Base-by-base conservation (phyloP, 2,888 invertebrate species). In the Enoplolaimus lenunculus region DNA sequence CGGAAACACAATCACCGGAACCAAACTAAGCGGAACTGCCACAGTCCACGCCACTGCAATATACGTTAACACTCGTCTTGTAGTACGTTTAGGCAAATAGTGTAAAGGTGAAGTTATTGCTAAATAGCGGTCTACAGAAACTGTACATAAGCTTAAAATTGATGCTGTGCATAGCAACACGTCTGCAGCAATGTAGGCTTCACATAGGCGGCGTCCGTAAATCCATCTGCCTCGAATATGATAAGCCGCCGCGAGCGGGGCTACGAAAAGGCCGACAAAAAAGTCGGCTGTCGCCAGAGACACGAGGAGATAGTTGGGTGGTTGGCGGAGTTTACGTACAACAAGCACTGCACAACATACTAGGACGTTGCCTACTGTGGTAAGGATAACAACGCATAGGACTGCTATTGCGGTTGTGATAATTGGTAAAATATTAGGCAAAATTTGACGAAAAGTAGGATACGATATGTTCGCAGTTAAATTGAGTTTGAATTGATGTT, bases 51-150 rank as follows among this genome's bases (percentile, higher is more conserved):
- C 94, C 34, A 91, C 84, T 60, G 89, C 88, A 73, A 95, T 91
- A 84, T 84, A 84, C 26, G 80, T 68, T 21, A 91, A 87, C 90
- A 97, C 94, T 70, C 94, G 86, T 74, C 87, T 87, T 0, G 94
- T 93, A 28, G 94, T 94, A 74, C 94, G 86, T 82, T 93, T 92
- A 60, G 93, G 92, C 3, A 93, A 92, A 82, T 95, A 95, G 79
- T 93, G 90, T 76, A 97, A 84, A 31, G 95, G 95, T 79, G 92
- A 90, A 88, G 76, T 82, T 60, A 84, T 84, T 21, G 82, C 82
- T 71, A 82, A 77, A 74, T 83, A 84, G 26, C 84, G 77, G 75
- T 85, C 85, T n/a, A 85, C 82, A 66, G 83, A 83, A 71, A 85
- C 85, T 78, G 82, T 81, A 74, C 84, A 85, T 69, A 85, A 78